Percentiles rank a stretch among this genome's conserved stretches.
phyloP scores from a whole-genome alignment of 2,888 invertebrate genomes.

The Timema cristinae region DNA sequence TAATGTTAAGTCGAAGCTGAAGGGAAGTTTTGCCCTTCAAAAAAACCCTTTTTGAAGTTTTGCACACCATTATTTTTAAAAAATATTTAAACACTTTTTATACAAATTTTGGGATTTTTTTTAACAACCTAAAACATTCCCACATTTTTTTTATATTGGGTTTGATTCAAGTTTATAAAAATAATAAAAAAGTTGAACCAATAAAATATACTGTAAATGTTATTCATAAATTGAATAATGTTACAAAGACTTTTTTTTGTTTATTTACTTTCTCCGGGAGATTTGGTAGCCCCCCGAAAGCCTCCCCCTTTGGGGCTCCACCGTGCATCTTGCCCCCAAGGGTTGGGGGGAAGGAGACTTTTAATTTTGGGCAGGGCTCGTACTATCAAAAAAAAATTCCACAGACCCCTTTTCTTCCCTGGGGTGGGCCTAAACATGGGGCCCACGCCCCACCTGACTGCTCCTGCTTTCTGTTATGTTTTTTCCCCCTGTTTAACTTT shows the following conservation, averaged over 20 bases:
- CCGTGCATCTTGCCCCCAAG: constrained; percentile 71
- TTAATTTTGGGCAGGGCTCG: constrained; percentile 59
- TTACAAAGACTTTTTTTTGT: not conserved
- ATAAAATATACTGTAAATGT: too few species aligned
- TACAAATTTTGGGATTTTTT: too few species aligned
- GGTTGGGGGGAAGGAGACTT: constrained; percentile 72
- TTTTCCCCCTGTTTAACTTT: constrained; percentile 79
- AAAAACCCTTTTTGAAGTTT: too few species aligned
- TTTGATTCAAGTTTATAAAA: too few species aligned
- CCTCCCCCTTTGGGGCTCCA: constrained; percentile 69
- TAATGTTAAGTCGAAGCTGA: too few species aligned
- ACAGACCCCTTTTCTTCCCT: constrained; percentile 45
- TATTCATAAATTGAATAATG: too few species aligned
- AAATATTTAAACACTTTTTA: too few species aligned
- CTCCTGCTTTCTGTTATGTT: constrained; percentile 78
- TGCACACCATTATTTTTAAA: too few species aligned
- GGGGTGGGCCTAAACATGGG: not conserved
- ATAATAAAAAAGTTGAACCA: too few species aligned
- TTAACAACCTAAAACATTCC: too few species aligned
- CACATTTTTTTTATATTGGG: too few species aligned
- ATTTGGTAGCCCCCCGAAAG: constrained; percentile 67
- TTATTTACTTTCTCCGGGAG: constrained; percentile 32
- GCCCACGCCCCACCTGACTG: constrained; percentile 49
- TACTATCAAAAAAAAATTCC: constrained; percentile 57
- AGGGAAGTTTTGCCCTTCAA: too few species aligned